Conservation (phyloP, 2,113 vertebrate species). For the Amia ocellicauda region DNA sequence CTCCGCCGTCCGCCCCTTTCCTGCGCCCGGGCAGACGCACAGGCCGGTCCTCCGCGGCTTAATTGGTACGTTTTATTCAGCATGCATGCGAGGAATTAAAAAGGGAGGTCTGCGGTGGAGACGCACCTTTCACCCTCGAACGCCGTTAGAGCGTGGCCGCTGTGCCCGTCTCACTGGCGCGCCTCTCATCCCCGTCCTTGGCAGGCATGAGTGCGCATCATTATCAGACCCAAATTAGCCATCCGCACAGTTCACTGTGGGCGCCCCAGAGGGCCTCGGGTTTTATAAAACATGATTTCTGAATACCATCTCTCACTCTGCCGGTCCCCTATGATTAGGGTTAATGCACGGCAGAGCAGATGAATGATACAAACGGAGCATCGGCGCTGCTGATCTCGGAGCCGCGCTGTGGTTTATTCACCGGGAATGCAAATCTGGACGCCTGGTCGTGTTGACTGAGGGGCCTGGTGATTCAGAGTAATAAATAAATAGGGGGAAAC, state of each 20-base stretch:
- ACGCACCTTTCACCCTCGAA: not conserved
- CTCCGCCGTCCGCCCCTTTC: constrained; percentile 50
- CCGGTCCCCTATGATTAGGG: constrained; percentile 51
- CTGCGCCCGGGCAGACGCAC: constrained; percentile 47
- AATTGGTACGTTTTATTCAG: constrained; percentile 38
- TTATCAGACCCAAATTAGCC: constrained; percentile 52
- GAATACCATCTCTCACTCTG: constrained; percentile 43
- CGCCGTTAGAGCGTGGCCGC: no score
- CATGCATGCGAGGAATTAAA: constrained; percentile 38
- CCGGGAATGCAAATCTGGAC: constrained; percentile 63
- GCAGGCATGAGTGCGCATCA: constrained; percentile 44
- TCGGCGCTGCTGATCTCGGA: constrained; percentile 53
- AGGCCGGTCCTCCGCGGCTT: constrained; percentile 38
- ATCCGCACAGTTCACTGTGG: constrained; percentile 35
- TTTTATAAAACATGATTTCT: constrained; percentile 52
- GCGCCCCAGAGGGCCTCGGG: constrained; percentile 37
- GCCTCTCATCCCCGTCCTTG: constrained; percentile 43
- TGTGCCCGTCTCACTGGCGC: constrained; percentile 7
- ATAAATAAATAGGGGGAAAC: constrained; percentile 24
- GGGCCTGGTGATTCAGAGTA: constrained; percentile 54
- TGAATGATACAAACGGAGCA: constrained; percentile 45
- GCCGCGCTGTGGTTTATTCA: constrained; percentile 62
- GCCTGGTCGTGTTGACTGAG: constrained; percentile 60
- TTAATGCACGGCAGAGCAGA: constrained; percentile 52
- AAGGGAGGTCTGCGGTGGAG: constrained; percentile 31